Conservation (phyloP, 2,888 invertebrate genomes). For the Rhaphigaster nebulosa region DNA sequence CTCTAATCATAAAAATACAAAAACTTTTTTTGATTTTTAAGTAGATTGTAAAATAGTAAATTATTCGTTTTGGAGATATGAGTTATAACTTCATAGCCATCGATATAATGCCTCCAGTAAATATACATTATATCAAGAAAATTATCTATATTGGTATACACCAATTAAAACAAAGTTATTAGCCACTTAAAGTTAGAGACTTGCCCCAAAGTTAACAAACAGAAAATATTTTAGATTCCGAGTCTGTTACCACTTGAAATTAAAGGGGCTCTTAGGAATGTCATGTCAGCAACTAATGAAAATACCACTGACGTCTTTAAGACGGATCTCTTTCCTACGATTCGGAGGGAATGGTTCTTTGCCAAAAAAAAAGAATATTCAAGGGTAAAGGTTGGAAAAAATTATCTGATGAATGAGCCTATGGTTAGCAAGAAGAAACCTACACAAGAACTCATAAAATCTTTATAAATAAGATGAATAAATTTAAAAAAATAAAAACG, state of each 20-base stretch:
- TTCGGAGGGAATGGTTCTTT: neutral
- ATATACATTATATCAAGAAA: neutral
- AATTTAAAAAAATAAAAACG: neutral
- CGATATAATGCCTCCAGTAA: no score
- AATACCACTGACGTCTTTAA: conserved; percentile 11
- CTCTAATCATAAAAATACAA: no score
- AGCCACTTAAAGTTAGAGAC: neutral
- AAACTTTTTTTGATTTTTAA: no score
- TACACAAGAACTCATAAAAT: neutral
- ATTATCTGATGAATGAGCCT: neutral
- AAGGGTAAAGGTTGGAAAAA: neutral
- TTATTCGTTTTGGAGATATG: no score
- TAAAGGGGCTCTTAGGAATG: neutral
- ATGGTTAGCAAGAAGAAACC: neutral
- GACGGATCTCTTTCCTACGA: conserved; percentile 5
- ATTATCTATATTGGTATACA: neutral
- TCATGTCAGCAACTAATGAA: conserved; percentile 33
- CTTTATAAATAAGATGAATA: neutral
- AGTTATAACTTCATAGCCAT: no score
- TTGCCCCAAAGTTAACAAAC: neutral
- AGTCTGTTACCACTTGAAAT: conserved; percentile 21
- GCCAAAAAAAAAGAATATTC: neutral
- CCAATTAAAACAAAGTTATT: neutral
- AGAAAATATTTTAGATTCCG: conserved; percentile 31
- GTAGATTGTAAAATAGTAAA: no score